Conservation (phyloP, 2,888 invertebrate species). For the Lottia gigantea region DNA sequence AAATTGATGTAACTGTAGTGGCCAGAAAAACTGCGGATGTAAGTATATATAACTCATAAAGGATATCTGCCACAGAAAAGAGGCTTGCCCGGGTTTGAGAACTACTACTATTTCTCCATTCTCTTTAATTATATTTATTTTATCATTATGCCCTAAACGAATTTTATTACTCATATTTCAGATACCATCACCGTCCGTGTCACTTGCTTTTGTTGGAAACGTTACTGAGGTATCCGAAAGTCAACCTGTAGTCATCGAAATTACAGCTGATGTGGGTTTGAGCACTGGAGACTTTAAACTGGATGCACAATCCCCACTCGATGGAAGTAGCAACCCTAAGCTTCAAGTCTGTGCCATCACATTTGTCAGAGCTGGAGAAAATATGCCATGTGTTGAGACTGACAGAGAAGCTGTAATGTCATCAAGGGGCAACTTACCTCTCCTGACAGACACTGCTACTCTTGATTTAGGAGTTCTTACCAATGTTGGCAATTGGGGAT, state of each 20-base stretch:
- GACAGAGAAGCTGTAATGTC: conserved; percentile 31
- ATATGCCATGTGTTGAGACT: conserved; percentile 39
- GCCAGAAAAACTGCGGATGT: conserved; percentile 27
- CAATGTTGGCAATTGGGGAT: conserved; percentile 35
- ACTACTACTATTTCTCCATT: too few species aligned
- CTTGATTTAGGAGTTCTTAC: conserved; percentile 46
- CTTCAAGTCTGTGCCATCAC: conserved; percentile 39
- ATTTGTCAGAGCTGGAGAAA: conserved; percentile 33
- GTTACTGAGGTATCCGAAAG: conserved; percentile 26
- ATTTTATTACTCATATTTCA: conserved; percentile 1
- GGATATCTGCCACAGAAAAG: conserved; percentile 18
- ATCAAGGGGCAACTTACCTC: conserved; percentile 21
- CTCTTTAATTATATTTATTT: too few species aligned
- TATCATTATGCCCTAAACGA: neutral
- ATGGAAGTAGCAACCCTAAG: conserved; percentile 24
- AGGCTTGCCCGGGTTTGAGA: too few species aligned
- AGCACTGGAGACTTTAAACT: conserved; percentile 34
- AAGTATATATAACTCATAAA: conserved; percentile 10
- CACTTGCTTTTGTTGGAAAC: conserved; percentile 12
- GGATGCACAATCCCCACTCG: conserved; percentile 40
- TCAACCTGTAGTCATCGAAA: conserved; percentile 23
- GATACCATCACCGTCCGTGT: neutral
- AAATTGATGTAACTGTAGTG: conserved; percentile 28
- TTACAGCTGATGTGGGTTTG: conserved; percentile 25
- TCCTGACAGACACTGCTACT: conserved; percentile 39